Base-by-base conservation (phyloP, 2,888 invertebrate species). In the Lymantria monacha region DNA sequence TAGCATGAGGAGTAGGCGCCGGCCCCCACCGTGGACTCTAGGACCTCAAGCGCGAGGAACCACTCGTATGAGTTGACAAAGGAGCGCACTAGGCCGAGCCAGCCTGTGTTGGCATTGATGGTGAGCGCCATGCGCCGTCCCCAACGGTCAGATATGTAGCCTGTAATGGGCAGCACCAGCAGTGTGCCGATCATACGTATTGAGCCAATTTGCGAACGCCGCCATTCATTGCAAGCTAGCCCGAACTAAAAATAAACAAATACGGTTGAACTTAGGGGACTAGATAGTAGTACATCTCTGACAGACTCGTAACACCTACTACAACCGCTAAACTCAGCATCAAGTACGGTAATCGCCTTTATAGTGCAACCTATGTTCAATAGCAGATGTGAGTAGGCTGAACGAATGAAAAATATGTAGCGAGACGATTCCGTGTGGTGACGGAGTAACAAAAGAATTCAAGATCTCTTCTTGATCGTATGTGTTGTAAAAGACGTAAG, bases 71-170 rank as follows among this genome's bases (percentile, higher is more conserved):
- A 93, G 51, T 93, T 92, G 49, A 95, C 93, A 70, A 95, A 94
- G 9, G 95, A 94, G 48, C 95, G 92, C 14, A 93, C 85, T 33
- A 95, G 81, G 3, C 96, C 96, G 49, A 94, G 85, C 71, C 95
- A 80, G 46, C 93, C 94, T 30, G 94, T 93, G 61, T 94, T 80
- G 61, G 94, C 93, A 59, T 93, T 93, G 63, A 92, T 78, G 31
- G 94, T 92, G 64, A 95, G 87, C 9, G 94, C 90, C 42, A 92
- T n/a, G 61, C 93, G 92, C 31, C 95, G 91, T 2, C 95, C 95
- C 87, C 92, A 96, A 92, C 93, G 94, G 84, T 96, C 96, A 0
- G 96, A 95, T 57, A 96, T 85, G 66, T 93, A 92, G 36, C 96
- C 96, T 0, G 95, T 93, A 53, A 95, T 86, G 13, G 95, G 94